These are phyloP conservation scores for Muricea muricata DNA, from an alignment of 92 coral and sea anemone genomes.

Conservation along the genomic window DNA sequence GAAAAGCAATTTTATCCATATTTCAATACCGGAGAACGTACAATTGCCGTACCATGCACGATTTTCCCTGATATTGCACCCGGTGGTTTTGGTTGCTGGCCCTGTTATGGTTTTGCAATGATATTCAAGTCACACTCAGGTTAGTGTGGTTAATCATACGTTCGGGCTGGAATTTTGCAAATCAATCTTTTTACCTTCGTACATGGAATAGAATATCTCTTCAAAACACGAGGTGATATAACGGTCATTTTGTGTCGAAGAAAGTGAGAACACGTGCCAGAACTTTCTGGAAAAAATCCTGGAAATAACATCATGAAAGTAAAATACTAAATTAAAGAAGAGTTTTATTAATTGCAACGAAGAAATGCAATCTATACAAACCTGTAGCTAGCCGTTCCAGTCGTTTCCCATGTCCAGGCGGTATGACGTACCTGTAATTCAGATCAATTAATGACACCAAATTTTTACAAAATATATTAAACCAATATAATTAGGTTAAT, in stretches of 20 bases:
- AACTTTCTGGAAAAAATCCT: constrained; percentile 96
- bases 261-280: constrained; percentile 83
- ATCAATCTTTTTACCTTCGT: constrained; percentile 75
- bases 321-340: too few relatives aligned
- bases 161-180: too few relatives aligned
- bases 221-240: constrained; percentile 91
- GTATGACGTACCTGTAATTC: constrained; percentile 88
- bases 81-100: too few relatives aligned
- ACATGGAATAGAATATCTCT: constrained; percentile 93
- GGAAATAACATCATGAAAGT: neutral
- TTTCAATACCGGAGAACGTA: too few relatives aligned
- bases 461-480: neutral
- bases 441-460: too few relatives aligned
- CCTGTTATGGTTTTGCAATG: too few relatives aligned
- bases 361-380: constrained; percentile 45
- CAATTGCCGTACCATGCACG: too few relatives aligned
- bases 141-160: too few relatives aligned
- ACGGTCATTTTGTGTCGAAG: constrained; percentile 96
- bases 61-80: too few relatives aligned
- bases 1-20: too few relatives aligned
- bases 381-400: constrained; percentile 97
- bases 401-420: constrained; percentile 97
- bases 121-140: too few relatives aligned
- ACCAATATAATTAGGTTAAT: neutral
- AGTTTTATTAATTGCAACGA: too few relatives aligned